These are phyloP conservation scores for Himalopsyche tibetana DNA, from an alignment of 2,888 invertebrate genomes.

Conservation along the genomic window DNA sequence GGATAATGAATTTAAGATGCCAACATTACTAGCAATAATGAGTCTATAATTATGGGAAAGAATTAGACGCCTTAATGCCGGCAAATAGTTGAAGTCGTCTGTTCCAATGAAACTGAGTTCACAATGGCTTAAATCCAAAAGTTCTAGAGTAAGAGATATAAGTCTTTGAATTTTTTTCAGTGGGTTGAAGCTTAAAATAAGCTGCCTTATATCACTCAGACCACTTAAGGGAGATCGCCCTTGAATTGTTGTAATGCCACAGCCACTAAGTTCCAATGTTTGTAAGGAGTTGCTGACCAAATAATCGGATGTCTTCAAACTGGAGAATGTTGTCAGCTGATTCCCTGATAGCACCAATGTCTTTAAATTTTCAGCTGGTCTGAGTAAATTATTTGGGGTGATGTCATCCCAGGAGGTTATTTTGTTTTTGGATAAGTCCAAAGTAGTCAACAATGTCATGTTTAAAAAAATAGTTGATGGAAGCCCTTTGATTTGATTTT, in stretches of 20 bases:
- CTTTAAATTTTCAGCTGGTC: slow-evolving; percentile 75
- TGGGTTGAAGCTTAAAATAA: slow-evolving; percentile 77
- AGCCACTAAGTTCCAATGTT: slow-evolving; percentile 79
- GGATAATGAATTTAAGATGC: slow-evolving; percentile 74
- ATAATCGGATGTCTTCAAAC: slow-evolving; percentile 74
- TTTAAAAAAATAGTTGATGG: slow-evolving; percentile 74
- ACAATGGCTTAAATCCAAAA: slow-evolving; percentile 79
- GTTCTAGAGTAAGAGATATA: slow-evolving; percentile 75
- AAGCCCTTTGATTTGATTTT: slow-evolving; percentile 76
- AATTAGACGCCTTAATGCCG: slow-evolving; percentile 78
- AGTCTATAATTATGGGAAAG: slow-evolving; percentile 80
- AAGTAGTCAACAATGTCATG: slow-evolving; percentile 76
- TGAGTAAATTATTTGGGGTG: slow-evolving; percentile 76
- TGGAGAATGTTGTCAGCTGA: slow-evolving; percentile 76
- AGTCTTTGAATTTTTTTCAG: slow-evolving; percentile 73
- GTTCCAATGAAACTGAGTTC: slow-evolving; percentile 75
- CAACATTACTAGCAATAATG: slow-evolving; percentile 72
- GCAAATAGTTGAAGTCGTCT: slow-evolving; percentile 77
- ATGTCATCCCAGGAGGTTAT: slow-evolving; percentile 79
- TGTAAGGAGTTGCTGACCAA: slow-evolving; percentile 78
- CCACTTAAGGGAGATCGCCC: slow-evolving; percentile 75
- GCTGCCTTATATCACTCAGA: slow-evolving; percentile 75
- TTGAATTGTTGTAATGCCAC: slow-evolving; percentile 78
- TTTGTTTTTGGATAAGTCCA: slow-evolving; percentile 81
- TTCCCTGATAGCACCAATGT: slow-evolving; percentile 82